phyloP scores from a whole-genome alignment of 2,797 vertebrate species.

The Phalanger gymnotis region DNA sequence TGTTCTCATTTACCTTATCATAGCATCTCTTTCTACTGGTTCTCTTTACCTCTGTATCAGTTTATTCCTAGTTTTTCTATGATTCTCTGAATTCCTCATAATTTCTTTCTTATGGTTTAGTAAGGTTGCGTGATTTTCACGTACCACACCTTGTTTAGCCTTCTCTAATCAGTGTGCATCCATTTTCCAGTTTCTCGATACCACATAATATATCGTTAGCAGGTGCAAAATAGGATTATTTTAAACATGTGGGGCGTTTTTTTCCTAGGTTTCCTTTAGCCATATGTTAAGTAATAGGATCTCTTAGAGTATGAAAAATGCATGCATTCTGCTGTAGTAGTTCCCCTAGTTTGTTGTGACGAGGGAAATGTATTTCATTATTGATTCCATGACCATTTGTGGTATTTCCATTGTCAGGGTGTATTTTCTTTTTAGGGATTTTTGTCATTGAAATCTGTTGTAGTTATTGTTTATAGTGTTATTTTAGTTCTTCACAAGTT shows the following conservation, averaged over 20 bases:
- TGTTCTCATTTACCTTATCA: neutral
- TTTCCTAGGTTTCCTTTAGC: neutral
- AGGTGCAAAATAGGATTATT: neutral
- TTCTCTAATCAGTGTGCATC: neutral
- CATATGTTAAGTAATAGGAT: neutral
- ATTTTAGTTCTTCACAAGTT: no score
- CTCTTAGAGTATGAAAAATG: neutral
- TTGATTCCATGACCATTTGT: no score
- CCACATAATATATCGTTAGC: neutral
- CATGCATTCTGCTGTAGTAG: neutral
- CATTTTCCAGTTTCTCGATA: neutral
- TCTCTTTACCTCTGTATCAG: neutral
- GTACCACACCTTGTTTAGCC: neutral
- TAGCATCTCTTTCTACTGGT: neutral
- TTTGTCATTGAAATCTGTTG: no score
- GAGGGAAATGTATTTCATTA: neutral
- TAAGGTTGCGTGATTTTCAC: neutral
- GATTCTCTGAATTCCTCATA: neutral
- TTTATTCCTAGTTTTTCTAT: neutral
- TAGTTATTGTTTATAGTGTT: no score
- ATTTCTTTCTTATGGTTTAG: no score
- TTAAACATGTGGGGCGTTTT: neutral
- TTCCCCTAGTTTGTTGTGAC: neutral
- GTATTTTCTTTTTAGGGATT: no score
- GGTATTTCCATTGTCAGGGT: no score